Base-by-base conservation (phyloP, 2,888 invertebrate genomes). In the Ariolimax columbianus region DNA sequence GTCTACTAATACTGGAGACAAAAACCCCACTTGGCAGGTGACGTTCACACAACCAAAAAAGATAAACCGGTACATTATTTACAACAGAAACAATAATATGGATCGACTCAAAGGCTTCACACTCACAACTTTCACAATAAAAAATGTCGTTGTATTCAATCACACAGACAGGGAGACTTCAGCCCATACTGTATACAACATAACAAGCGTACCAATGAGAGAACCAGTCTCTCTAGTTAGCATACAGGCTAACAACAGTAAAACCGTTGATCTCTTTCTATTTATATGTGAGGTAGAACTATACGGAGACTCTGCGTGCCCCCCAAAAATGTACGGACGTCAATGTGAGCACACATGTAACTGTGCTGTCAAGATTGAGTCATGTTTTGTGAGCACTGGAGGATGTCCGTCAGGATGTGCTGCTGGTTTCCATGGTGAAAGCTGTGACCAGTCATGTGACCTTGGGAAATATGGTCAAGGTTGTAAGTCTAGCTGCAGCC, bases 401-500 rank as follows among this genome's bases (percentile, higher is more conserved):
- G 73, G 73, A n/a, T 73, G 73, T n/a, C 73, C 73, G 6, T 75
- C 75, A n/a, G 75, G 75, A 19, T 75, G 75, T 51, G 14, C 75
- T 47, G 23, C 75, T 6, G 75, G 75, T 19, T 75, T 47, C 26
- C 73, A 75, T 23, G 73, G 73, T 43, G 73, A 75, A n/a, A 47
- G 47, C 47, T 75, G 73, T n/a, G 30, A 30, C 30, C 1, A 30
- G 47, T n/a, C n/a, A n/a, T 43, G 73, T 47, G 47, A 47, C 30
- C 9, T 19, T 36, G 70, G 70, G 14, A 70, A 70, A 38, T 73
- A 43, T 73, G 73, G 73, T 6, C n/a, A 40, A 43, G 73, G 73
- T 19, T 73, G 73, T 30, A 73, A 43, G 9, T 73, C n/a, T 73
- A 73, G 43, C 73, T 73, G 73, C 30, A 73, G 73, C 23, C 73